Conservation (phyloP, 2,797 vertebrate genomes). For the Lepilemur septentrionalis region DNA sequence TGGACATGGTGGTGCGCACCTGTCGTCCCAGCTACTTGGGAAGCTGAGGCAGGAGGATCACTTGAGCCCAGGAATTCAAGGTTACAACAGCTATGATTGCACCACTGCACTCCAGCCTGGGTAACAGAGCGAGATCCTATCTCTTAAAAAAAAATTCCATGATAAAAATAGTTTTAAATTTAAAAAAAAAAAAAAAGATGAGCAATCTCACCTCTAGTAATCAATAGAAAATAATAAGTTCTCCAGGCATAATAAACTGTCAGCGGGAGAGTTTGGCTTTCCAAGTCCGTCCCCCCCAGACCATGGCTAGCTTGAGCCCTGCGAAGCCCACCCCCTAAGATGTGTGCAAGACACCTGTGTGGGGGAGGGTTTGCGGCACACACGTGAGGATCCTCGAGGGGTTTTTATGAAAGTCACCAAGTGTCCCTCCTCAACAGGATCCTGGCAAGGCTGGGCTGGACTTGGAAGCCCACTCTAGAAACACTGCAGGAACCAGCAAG, state of each 20-base stretch:
- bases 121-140: not conserved
- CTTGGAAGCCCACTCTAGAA: not conserved
- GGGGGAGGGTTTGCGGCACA: not conserved
- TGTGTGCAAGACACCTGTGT: not conserved
- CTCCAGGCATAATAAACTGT: too few species aligned
- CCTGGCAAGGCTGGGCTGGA: too few species aligned
- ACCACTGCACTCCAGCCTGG: not conserved
- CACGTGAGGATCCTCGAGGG: rapidly evolving
- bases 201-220: not conserved
- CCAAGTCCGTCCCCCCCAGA: rapidly evolving
- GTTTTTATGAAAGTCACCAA: not conserved
- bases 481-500: too few species aligned
- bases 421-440: not conserved
- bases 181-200: not conserved
- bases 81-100: not conserved
- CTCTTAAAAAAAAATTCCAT: not conserved
- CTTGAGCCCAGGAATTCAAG: not conserved
- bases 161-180: not conserved
- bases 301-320: rapidly evolving
- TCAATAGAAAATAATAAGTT: not conserved
- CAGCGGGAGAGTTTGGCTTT: not conserved
- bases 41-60: not conserved
- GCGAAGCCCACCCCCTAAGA: not conserved
- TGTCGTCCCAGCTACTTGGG: not conserved
- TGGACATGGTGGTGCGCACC: not conserved